Conservation (phyloP, 2,888 invertebrate species). For the Drosophila parthenogenetica region DNA sequence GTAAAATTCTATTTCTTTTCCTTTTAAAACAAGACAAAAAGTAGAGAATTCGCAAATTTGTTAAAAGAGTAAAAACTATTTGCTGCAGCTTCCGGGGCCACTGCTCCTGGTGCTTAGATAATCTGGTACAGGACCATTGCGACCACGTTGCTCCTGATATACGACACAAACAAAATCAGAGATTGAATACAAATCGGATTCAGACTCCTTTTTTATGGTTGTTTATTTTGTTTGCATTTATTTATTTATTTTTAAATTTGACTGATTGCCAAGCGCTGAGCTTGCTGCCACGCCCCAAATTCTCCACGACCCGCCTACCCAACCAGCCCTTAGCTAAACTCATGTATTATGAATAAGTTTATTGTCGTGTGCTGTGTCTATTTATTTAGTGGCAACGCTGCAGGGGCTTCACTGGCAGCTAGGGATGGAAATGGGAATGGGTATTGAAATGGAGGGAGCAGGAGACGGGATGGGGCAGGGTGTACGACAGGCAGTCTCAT, state of each 20-base stretch:
- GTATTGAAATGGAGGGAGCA: not conserved
- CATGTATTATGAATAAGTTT: slow-evolving; percentile 73
- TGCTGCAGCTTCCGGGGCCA: not conserved
- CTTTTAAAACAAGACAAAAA: too few species aligned
- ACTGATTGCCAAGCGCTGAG: slow-evolving; percentile 61
- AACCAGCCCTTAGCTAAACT: slow-evolving; percentile 25
- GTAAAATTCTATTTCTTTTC: too few species aligned
- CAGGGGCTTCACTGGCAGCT: not conserved
- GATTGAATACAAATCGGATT: slow-evolving; percentile 17
- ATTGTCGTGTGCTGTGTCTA: slow-evolving; percentile 66
- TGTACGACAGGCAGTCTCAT: slow-evolving; percentile 22
- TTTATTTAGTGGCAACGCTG: slow-evolving; percentile 42
- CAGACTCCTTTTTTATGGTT: slow-evolving; percentile 17
- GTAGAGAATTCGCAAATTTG: not conserved
- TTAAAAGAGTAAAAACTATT: not conserved
- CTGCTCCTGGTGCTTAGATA: not conserved
- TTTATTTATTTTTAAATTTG: slow-evolving; percentile 74
- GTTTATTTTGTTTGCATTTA: slow-evolving; percentile 59
- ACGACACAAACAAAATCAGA: slow-evolving; percentile 13
- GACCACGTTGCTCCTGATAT: slow-evolving; percentile 8
- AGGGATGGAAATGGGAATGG: not conserved
- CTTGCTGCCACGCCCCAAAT: not conserved
- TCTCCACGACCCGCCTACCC: not conserved
- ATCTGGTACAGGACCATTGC: not conserved
- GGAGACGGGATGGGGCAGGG: not conserved